Percentiles rank a stretch among this genome's conserved stretches.
Evolutionary conservation across 2,113 vertebrate species (phyloP).

Genomic region (Azemiops feae): DNA sequence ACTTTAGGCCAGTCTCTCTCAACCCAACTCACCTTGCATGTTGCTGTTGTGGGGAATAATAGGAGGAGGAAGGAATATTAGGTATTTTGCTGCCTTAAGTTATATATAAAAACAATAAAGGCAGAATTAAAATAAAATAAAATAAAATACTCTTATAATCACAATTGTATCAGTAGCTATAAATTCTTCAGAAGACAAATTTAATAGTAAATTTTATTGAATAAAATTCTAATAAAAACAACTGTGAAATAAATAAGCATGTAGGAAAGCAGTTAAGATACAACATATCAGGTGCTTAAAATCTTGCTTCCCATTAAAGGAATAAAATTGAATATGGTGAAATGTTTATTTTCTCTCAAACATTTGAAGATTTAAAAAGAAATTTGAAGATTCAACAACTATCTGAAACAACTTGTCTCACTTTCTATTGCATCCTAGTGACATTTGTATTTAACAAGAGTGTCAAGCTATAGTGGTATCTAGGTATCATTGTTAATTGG

Average conservation of each 20-base stretch:
- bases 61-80: neutral
- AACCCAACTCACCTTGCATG: neutral
- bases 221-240: conserved; percentile 23
- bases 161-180: conserved; percentile 42
- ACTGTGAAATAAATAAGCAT: conserved; percentile 40
- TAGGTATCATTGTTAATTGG: neutral
- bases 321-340: conserved; percentile 40
- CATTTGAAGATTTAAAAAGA: conserved; percentile 30
- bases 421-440: conserved; percentile 16
- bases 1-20: neutral
- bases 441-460: conserved; percentile 14
- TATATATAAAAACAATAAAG: neutral
- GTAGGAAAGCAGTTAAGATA: neutral
- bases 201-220: conserved; percentile 27
- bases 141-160: conserved; percentile 25
- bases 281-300: conserved; percentile 32
- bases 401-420: conserved; percentile 6
- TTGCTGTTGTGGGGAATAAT: neutral
- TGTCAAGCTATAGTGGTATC: neutral
- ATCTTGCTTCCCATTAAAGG: conserved; percentile 42
- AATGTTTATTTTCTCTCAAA: conserved; percentile 24
- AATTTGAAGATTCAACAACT: conserved; percentile 31
- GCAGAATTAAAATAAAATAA: neutral
- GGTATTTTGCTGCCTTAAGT: neutral
- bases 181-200: conserved; percentile 29